A percentile compares a stretch with the other conserved stretches of the same genome.
These are phyloP conservation scores for Melanargia galathea DNA, from an alignment of 2,888 invertebrate genomes.

Conservation along the genomic window DNA sequence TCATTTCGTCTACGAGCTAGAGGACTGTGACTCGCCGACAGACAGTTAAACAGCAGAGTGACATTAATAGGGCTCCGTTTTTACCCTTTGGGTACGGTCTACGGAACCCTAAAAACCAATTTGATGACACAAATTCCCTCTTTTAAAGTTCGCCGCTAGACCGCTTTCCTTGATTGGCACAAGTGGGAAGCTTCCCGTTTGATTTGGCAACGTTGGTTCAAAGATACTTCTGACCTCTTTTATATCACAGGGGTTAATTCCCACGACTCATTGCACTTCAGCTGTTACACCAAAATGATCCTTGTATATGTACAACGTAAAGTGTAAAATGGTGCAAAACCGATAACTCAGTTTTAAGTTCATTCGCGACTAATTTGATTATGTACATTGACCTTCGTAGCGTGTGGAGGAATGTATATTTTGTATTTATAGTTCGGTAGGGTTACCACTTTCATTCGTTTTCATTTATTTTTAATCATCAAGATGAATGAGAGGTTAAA, in stretches of 20 bases:
- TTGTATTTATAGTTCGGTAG: slow-evolving; percentile 19
- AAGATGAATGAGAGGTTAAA: too few species aligned
- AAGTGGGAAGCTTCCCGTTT: slow-evolving; percentile 38
- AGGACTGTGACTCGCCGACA: too few species aligned
- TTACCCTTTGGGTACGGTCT: too few species aligned
- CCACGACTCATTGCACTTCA: slow-evolving; percentile 26
- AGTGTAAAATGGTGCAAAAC: neutral
- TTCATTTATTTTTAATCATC: too few species aligned
- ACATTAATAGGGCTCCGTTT: too few species aligned
- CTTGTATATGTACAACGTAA: neutral
- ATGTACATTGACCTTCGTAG: slow-evolving; percentile 20
- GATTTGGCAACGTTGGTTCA: slow-evolving; percentile 29
- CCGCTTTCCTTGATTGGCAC: slow-evolving; percentile 37
- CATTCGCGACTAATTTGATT: slow-evolving; percentile 49
- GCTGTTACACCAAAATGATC: neutral
- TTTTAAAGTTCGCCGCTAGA: slow-evolving; percentile 32
- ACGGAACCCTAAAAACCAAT: neutral
- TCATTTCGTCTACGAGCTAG: too few species aligned
- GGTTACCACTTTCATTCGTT: too few species aligned
- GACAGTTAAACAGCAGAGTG: too few species aligned
- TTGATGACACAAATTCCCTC: slow-evolving; percentile 4
- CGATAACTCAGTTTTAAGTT: slow-evolving; percentile 45
- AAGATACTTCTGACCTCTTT: slow-evolving; percentile 32
- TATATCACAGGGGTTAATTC: slow-evolving; percentile 28
- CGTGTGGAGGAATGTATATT: slow-evolving; percentile 21